A percentile compares a stretch with the other conserved stretches of the same genome.
Conservation (phyloP, 1,140 invertebrate genomes). For the Drosophila bocqueti region DNA sequence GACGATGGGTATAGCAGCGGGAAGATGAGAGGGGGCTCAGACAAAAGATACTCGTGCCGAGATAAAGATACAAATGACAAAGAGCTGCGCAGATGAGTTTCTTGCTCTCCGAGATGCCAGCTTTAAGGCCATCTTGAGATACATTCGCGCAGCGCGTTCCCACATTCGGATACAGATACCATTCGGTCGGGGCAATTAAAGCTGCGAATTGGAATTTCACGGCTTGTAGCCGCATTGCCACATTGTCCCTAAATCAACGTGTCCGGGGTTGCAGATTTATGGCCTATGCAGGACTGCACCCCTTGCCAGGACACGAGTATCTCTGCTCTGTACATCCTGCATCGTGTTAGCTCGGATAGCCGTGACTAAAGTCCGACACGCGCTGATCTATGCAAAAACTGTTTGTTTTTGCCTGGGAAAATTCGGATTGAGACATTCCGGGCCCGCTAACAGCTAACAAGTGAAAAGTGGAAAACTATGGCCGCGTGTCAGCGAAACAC, state of each 20-base stretch:
- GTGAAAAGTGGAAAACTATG: constrained; percentile 65
- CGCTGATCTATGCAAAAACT: constrained; percentile 66
- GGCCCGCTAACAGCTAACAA: constrained; percentile 43
- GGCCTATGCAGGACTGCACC: constrained; percentile 44
- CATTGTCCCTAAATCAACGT: constrained; percentile 77
- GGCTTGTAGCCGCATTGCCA: constrained; percentile 79
- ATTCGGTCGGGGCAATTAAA: constrained; percentile 62
- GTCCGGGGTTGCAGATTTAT: constrained; percentile 62
- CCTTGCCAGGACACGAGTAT: constrained; percentile 1
- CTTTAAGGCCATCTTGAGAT: constrained; percentile 27
- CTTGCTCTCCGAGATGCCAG: constrained; percentile 21
- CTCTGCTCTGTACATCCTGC: background rate
- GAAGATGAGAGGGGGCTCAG: constrained; percentile 11
- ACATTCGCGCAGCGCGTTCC: constrained; percentile 31
- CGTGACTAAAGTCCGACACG: constrained; percentile 70
- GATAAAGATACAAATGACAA: constrained; percentile 68
- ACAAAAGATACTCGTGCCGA: constrained; percentile 48
- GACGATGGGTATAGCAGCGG: background rate
- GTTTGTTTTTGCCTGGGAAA: constrained; percentile 60
- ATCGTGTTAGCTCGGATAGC: background rate
- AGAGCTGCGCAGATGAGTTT: constrained; percentile 70
- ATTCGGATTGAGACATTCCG: constrained; percentile 46
- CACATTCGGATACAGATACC: constrained; percentile 27
- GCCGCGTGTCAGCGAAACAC: constrained; percentile 58
- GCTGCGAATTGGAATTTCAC: constrained; percentile 52